phyloP scores from a whole-genome alignment of 2,797 vertebrate species.

The Pitangus sulphuratus region DNA sequence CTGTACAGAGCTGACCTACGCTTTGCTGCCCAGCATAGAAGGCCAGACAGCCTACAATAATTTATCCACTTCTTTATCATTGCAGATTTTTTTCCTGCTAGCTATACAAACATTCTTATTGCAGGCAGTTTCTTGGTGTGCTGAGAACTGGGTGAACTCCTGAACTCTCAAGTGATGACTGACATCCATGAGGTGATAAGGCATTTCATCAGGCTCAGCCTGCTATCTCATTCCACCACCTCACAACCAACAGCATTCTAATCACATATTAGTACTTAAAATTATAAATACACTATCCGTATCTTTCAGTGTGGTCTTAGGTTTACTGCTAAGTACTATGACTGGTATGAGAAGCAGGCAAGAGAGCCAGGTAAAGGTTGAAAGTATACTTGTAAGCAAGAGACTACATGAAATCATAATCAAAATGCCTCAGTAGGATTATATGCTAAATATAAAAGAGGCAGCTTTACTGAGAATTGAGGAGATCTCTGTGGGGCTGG shows the following conservation, averaged over 20 bases:
- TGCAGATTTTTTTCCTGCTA: neutral
- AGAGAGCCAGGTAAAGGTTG: neutral
- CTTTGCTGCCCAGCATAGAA: neutral
- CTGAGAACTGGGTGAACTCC: neutral
- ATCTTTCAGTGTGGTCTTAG: neutral
- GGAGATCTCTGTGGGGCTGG: neutral
- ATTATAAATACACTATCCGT: neutral
- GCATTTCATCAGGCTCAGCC: neutral
- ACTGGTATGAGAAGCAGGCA: neutral
- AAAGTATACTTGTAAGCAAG: neutral
- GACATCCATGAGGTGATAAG: neutral
- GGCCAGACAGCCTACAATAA: neutral
- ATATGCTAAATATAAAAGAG: neutral
- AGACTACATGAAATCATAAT: neutral
- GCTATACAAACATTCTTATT: neutral
- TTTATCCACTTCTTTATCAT: neutral
- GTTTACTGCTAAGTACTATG: neutral
- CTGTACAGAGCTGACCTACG: neutral
- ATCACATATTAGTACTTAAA: neutral
- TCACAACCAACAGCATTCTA: neutral
- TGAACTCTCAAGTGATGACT: neutral
- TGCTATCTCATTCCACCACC: neutral
- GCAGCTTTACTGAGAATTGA: neutral
- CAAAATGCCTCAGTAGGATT: neutral
- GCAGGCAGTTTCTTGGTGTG: neutral